A percentile compares a stretch with the other conserved stretches of the same genome.
Conservation (phyloP, 2,113 vertebrate genomes). For the Synchiropus splendidus region DNA sequence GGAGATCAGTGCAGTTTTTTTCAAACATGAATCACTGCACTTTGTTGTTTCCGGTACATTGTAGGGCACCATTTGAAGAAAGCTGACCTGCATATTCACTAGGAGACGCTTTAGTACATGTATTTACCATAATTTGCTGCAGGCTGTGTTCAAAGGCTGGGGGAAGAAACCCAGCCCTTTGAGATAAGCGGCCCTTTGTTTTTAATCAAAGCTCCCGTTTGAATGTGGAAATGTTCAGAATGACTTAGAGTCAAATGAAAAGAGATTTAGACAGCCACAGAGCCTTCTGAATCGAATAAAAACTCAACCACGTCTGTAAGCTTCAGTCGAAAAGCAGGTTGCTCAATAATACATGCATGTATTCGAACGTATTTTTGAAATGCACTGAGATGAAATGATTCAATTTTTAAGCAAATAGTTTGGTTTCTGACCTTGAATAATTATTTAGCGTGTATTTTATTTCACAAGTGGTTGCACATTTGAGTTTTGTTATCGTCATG, state of each 20-base stretch:
- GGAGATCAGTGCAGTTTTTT: slow-evolving; percentile 16
- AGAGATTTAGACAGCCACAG: slow-evolving; percentile 28
- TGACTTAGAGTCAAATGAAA: slow-evolving; percentile 49
- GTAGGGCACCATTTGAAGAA: slow-evolving; percentile 25
- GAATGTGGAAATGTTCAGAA: slow-evolving; percentile 56
- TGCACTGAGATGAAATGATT: too few relatives aligned
- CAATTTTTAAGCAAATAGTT: too few relatives aligned
- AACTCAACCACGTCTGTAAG: slow-evolving; percentile 19
- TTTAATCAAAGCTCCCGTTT: slow-evolving; percentile 59
- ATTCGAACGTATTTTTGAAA: too few relatives aligned
- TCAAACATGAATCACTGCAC: slow-evolving; percentile 31
- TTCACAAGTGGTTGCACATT: slow-evolving; percentile 10
- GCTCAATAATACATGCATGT: too few relatives aligned
- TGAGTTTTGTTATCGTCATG: slow-evolving; percentile 14
- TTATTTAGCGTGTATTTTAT: background rate
- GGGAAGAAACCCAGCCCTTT: slow-evolving; percentile 56
- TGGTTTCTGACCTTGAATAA: background rate
- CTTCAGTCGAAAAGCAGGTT: background rate
- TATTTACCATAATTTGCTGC: slow-evolving; percentile 56
- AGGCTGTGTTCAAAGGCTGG: slow-evolving; percentile 48
- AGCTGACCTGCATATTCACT: slow-evolving; percentile 45
- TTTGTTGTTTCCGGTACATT: slow-evolving; percentile 32
- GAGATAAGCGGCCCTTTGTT: slow-evolving; percentile 60
- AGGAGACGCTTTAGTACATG: slow-evolving; percentile 45
- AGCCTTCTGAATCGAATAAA: slow-evolving; percentile 47